Evolutionary conservation across 1,140 invertebrate genomes (phyloP), one percentile per base, ranked within the genome.

Genomic region (Contarinia nasturtii): DNA sequence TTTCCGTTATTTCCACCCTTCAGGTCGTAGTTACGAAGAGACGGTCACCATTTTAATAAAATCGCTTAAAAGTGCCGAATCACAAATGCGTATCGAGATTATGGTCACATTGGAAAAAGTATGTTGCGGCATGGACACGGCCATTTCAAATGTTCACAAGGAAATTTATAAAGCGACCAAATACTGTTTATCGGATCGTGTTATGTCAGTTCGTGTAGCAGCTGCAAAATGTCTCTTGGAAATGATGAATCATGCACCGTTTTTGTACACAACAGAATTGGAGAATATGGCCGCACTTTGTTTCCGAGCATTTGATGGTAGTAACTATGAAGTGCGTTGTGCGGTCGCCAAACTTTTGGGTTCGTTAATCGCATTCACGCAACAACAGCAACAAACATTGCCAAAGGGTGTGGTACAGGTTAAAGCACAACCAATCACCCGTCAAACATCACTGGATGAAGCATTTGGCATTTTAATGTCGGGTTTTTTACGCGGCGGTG

Each of bases 11-110:
- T n/a, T n/a, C n/a, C n/a, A n/a, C n/a, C n/a, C n/a, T n/a, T n/a
- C n/a, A n/a, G n/a, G n/a, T n/a, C 72, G 93, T 51, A 95, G 91
- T 0, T 98, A 96, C 61, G 94, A 98, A 62, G 94, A 98, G 60
- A 97, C 94, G 2, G 88, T 97, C 11, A 79, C 87, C 53, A 84
- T 93, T 46, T 69, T 98, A 7, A 79, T 94, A 42, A 88, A 91
- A 53, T 89, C 87, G 5, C 67, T 97, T 42, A 80, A 87, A 57
- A 95, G 84, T 68, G 88, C 90, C 4, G 95, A 98, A 70, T 97
- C 93, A 1, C 91, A 94, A 64, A 86, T 82, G 2, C 72, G 95
- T 50, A 84, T 92, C 56, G 94, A 98, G 70, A 96, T 96, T 46
- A 94, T 98, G 86, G 74, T 83, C 49, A 96, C 93, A 2, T 66